A percentile compares a stretch with the other conserved stretches of the same genome.
Conservation (phyloP, 2,113 vertebrate genomes). For the Progne subis region DNA sequence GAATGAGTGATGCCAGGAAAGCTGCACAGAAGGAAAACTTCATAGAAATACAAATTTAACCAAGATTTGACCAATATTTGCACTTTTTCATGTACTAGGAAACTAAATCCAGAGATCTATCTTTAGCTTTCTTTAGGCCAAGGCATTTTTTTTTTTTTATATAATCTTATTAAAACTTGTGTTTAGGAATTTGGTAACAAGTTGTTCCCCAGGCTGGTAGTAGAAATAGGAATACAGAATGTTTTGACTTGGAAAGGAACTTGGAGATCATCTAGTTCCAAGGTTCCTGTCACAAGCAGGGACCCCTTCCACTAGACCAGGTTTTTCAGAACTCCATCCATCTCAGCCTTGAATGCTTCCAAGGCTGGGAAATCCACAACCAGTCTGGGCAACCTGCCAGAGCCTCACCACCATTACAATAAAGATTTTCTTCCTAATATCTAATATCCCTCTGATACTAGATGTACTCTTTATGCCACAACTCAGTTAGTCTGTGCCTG, state of each 20-base stretch:
- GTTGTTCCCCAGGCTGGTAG: not conserved
- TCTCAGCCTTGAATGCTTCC: not conserved
- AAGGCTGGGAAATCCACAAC: not conserved
- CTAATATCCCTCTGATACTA: not conserved
- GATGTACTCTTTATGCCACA: not conserved
- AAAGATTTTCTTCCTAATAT: not conserved
- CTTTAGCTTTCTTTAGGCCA: not conserved
- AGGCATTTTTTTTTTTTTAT: not conserved
- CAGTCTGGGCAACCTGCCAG: not conserved
- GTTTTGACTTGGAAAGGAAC: not conserved
- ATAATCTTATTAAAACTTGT: not conserved
- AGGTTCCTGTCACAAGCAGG: not conserved
- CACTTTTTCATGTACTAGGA: not conserved
- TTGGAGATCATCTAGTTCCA: not conserved
- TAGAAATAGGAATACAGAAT: not conserved
- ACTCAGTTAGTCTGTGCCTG: not conserved
- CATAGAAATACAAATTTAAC: not conserved
- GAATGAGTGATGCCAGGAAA: not conserved
- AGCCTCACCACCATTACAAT: too few relatives aligned
- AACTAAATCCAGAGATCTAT: not conserved
- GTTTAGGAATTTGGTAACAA: not conserved
- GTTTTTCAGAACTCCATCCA: not conserved
- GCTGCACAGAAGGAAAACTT: not conserved
- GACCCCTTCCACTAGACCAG: not conserved
- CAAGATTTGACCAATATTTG: not conserved